Evolutionary conservation across 2,797 vertebrate genomes (phyloP), one percentile per base, ranked within the genome.

Genomic region (Moxostoma hubbsi): DNA sequence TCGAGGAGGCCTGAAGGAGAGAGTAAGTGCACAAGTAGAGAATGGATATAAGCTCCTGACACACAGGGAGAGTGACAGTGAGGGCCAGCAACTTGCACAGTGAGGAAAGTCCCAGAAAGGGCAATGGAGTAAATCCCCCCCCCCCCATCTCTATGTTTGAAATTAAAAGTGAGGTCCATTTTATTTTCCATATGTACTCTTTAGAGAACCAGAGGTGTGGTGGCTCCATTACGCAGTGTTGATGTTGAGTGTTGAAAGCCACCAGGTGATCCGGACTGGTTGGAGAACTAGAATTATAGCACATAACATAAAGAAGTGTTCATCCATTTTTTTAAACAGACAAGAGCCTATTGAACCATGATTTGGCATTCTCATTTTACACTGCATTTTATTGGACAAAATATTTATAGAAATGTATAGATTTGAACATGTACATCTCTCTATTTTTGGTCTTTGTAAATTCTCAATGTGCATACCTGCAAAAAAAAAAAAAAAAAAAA

Each of bases 11-110:
- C 82, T 70, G 72, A 75, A 78, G 81, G 82, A 81, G 70, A 77
- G 46, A 85, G 73, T 75, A 79, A 86, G 80, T 81, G 81, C 59
- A 73, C 73, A 75, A 88, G 81, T 72, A 79, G 77, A 80, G 81
- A 86, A 84, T 76, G 79, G 84, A 82, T 87, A 83, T 86, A 80
- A 84, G 82, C 58, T 77, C 79, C 78, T 83, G 85, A 85, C 73
- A 77, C 75, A 65, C 24, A 62, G 59, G 15, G 47, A 83, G 85
- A 80, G 72, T 83, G 83, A 82, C 82, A 82, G 81, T 64, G 64
- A 77, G 76, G 85, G 64, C 77, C 79, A 79, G 72, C 65, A 49
- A 82, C 68, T 76, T 3, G 66, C 68, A 62, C 61, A 64, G 73
- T 49, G 15, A 66, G 55, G 36, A 51, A 76, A 77, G 73, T 45